Evolutionary conservation across 2,797 vertebrate species (phyloP), one percentile per base, ranked within the genome.

Genomic region (Rhabdophis nuchalis): DNA sequence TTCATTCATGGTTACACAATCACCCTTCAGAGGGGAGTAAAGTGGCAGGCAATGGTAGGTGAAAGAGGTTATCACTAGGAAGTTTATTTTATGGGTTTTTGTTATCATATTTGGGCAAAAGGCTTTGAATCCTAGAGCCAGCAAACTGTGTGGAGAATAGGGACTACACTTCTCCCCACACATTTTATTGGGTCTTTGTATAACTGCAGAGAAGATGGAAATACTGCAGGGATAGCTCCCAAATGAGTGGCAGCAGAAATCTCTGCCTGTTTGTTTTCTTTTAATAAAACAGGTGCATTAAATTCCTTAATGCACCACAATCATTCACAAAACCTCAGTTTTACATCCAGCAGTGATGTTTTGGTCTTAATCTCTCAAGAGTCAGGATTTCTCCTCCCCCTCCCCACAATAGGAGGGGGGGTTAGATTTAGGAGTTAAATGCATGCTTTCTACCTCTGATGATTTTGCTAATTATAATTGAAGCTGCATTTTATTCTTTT

Each of bases 1-100:
- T 92, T 95, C 1, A 96, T 98, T 64, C 97, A 98, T 32, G 93
- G 82, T 29, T 91, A 95, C 89, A 96, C 89, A 23, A 60, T 98
- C 91, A 96, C 94, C 57, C 96, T 98, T 29, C 27, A 88, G 25
- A 89, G 88, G 52, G 90, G 72, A 11, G 18, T 20, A 20, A 86
- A 89, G 16, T 95, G 94, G 94, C 41, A 85, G n/a, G 85, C 91
- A 7, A 77, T 1, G 93, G 95, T 95, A 58, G 85, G 88, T 89
- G 11, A n/a, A 23, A 77, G 68, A 41, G 32, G 16, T 77, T 41
- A 77, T 8, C 1, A 4, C 16, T 41, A 41, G 32, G 1, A 41
- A 20, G 8, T 77, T 77, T 41, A 41, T 77, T 23, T 77, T 10
- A 77, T 77, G 68, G 32, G 18, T 20, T 20, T 23, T 20, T 0